A percentile compares a stretch with the other conserved stretches of the same genome.
These are phyloP conservation scores for Drosophila pseudoananassae DNA, from an alignment of 1,140 invertebrate species.

Conservation along the genomic window DNA sequence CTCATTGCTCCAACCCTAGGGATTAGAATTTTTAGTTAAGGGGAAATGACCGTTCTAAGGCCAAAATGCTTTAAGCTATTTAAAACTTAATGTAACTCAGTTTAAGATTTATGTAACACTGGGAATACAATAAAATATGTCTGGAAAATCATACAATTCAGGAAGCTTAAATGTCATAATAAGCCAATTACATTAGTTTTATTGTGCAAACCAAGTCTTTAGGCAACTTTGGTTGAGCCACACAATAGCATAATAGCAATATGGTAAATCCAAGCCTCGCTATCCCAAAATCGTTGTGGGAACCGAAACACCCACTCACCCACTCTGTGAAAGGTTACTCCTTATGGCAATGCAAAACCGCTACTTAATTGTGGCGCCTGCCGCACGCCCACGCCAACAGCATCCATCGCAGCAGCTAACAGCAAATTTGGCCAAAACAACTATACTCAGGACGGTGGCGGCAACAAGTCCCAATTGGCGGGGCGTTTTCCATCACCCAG, in stretches of 20 bases:
- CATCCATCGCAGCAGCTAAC: conserved; percentile 10
- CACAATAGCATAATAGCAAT: conserved; percentile 1
- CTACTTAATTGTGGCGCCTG: conserved; percentile 66
- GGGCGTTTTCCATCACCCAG: conserved; percentile 16
- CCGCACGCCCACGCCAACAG: conserved; percentile 41
- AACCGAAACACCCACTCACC: neutral
- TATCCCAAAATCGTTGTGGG: neutral
- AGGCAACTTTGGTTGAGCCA: neutral
- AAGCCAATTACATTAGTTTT: neutral
- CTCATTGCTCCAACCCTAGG: neutral
- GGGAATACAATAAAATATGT: too few species aligned
- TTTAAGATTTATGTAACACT: neutral
- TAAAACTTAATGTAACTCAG: neutral
- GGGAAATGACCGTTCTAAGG: neutral
- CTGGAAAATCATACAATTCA: too few species aligned
- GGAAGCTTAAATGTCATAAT: too few species aligned
- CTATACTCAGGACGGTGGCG: conserved; percentile 26
- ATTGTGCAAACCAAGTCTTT: neutral
- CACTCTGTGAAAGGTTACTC: conserved; percentile 6
- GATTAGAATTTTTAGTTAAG: neutral
- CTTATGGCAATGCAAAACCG: conserved; percentile 22
- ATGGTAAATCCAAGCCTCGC: neutral
- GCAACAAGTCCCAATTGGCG: conserved; percentile 23
- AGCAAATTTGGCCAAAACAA: conserved; percentile 25
- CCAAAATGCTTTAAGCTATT: neutral